These are phyloP conservation scores for Gallinago jamesoni DNA, from an alignment of 2,113 vertebrate genomes.

Conservation along the genomic window DNA sequence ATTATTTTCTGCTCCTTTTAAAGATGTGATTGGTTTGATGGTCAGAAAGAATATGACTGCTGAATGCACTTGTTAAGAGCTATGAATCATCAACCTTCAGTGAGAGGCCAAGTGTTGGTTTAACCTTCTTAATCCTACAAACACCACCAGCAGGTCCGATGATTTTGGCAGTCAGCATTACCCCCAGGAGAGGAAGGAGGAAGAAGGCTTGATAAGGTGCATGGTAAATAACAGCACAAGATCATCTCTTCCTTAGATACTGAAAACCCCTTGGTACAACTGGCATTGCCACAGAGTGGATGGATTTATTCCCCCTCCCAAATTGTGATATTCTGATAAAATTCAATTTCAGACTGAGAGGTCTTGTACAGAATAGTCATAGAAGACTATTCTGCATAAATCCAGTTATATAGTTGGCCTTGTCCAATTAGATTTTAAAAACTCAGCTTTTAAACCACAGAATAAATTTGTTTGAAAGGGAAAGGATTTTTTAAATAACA, in stretches of 20 bases:
- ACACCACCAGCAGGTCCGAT: neutral
- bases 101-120: neutral
- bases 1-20: neutral
- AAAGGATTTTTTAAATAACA: constrained; percentile 18
- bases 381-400: neutral
- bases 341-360: neutral
- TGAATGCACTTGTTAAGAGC: neutral
- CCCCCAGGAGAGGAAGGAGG: neutral
- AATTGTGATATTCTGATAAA: neutral
- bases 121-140: neutral
- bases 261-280: neutral
- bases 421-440: constrained; percentile 36
- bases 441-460: neutral
- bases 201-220: neutral
- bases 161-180: neutral
- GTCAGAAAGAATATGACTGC: neutral
- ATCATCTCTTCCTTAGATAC: neutral
- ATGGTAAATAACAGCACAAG: neutral
- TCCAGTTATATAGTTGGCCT: constrained; percentile 29
- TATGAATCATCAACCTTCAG: neutral
- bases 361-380: neutral
- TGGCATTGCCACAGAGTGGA: neutral
- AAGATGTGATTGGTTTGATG: neutral
- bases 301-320: neutral
- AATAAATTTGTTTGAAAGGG: constrained; percentile 17